These are phyloP conservation scores for Yponomeuta sedellus DNA, from an alignment of 2,888 invertebrate genomes.

Conservation along the genomic window DNA sequence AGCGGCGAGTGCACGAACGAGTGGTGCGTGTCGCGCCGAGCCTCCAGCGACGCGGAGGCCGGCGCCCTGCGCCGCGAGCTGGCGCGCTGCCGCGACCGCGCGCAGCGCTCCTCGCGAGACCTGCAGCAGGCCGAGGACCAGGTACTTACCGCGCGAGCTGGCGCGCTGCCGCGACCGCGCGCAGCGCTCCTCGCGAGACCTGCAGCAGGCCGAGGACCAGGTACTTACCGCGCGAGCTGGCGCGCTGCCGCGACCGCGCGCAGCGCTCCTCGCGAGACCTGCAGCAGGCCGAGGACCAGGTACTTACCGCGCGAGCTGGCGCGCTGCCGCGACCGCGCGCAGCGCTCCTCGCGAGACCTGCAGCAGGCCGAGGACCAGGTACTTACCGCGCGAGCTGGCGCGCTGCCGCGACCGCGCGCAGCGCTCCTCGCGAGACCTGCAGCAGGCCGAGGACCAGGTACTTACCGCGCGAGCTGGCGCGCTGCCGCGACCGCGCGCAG, in stretches of 20 bases:
- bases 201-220: too few relatives aligned
- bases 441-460: too few relatives aligned
- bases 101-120: conserved; percentile 41
- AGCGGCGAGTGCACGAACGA: conserved; percentile 59
- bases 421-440: too few relatives aligned
- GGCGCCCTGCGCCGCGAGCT: conserved; percentile 73
- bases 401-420: too few relatives aligned
- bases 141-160: conserved; percentile 58
- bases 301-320: conserved; percentile 51
- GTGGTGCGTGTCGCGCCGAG: conserved; percentile 75
- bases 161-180: conserved; percentile 31
- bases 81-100: conserved; percentile 42
- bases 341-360: too few relatives aligned
- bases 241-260: conserved; percentile 28
- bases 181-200: too few relatives aligned
- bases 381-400: conserved; percentile 54
- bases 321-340: conserved; percentile 27
- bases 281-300: too few relatives aligned
- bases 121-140: conserved; percentile 44
- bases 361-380: too few relatives aligned
- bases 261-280: too few relatives aligned
- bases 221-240: conserved; percentile 50
- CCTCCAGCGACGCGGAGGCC: conserved; percentile 62
- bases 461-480: conserved; percentile 56
- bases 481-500: too few relatives aligned